phyloP scores from a whole-genome alignment of 2,888 invertebrate species.

The Lepidocyrtoides sp. region DNA sequence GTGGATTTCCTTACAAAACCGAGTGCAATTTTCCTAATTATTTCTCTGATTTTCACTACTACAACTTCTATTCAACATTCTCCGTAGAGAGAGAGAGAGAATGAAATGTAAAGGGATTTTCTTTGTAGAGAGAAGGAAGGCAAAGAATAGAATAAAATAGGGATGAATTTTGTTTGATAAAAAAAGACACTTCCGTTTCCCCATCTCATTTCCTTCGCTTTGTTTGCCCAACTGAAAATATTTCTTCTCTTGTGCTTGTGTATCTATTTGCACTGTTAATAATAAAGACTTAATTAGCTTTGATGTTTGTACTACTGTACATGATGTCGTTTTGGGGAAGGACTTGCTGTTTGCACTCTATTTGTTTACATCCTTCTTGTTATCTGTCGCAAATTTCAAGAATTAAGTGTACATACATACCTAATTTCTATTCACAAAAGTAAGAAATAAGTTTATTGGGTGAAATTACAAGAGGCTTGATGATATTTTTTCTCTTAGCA shows the following conservation, averaged over 20 bases:
- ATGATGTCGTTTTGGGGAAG: neutral
- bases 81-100: too few relatives aligned
- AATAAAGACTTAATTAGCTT: constrained; percentile 62
- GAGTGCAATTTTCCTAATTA: constrained; percentile 72
- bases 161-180: neutral
- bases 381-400: too few relatives aligned
- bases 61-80: neutral
- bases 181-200: constrained; percentile 26
- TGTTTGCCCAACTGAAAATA: constrained; percentile 54
- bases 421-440: too few relatives aligned
- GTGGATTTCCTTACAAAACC: constrained; percentile 68
- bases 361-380: neutral
- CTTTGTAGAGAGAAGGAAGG: neutral
- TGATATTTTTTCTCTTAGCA: too few relatives aligned
- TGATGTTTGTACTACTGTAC: constrained; percentile 33
- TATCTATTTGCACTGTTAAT: constrained; percentile 21
- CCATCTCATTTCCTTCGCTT: constrained; percentile 24
- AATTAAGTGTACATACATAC: too few relatives aligned
- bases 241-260: neutral
- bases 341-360: neutral
- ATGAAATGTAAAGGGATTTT: neutral
- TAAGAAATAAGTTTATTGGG: too few relatives aligned
- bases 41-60: constrained; percentile 59
- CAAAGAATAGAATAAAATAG: neutral
- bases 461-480: too few relatives aligned